Conservation (phyloP, 2,113 vertebrate species). For the Excalfactoria chinensis region DNA sequence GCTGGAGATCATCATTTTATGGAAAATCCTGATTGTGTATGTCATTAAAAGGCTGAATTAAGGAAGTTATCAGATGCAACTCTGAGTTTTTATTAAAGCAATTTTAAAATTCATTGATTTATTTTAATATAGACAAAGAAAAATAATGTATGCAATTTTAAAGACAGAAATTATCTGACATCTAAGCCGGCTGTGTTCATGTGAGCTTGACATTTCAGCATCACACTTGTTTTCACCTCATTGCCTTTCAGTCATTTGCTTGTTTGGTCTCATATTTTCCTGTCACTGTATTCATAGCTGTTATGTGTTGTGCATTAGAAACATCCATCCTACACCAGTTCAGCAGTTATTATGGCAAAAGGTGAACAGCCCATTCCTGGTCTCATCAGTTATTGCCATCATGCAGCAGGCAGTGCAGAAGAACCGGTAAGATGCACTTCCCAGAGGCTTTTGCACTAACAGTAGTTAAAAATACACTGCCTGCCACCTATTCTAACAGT, state of each 20-base stretch:
- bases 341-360: constrained; percentile 94
- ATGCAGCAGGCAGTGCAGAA: constrained; percentile 87
- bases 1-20: constrained; percentile 50
- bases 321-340: constrained; percentile 86
- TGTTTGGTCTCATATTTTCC: constrained; percentile 74
- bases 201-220: constrained; percentile 59
- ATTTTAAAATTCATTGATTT: background rate
- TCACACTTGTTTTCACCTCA: constrained; percentile 68
- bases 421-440: constrained; percentile 82
- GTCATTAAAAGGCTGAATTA: constrained; percentile 63
- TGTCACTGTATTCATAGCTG: constrained; percentile 80
- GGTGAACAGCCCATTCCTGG: constrained; percentile 88
- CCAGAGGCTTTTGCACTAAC: constrained; percentile 76
- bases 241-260: constrained; percentile 75
- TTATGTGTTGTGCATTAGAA: constrained; percentile 92
- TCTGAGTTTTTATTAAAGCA: constrained; percentile 55
- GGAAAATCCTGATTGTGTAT: constrained; percentile 66
- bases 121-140: background rate
- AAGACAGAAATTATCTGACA: constrained; percentile 61
- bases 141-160: background rate
- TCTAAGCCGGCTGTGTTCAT: constrained; percentile 57
- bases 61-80: constrained; percentile 45
- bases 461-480: constrained; percentile 53
- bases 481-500: constrained; percentile 56
- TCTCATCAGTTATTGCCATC: constrained; percentile 87